These are phyloP conservation scores for Odontamblyopus rebecca DNA, from an alignment of 2,797 vertebrate species.

Conservation along the genomic window DNA sequence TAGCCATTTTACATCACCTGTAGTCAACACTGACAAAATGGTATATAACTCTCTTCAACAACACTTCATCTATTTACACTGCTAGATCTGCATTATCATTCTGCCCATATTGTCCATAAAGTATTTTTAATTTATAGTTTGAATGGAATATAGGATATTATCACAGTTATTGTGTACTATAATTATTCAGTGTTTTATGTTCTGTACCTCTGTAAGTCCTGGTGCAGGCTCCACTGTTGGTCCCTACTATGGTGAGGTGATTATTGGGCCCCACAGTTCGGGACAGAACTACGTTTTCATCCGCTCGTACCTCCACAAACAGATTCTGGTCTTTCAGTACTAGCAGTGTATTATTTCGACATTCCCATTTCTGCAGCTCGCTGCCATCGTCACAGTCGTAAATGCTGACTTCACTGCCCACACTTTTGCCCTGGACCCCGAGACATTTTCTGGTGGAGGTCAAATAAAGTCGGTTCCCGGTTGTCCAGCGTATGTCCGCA, in stretches of 20 bases:
- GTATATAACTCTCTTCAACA: too few species aligned
- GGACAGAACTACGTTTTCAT: constrained; percentile 80
- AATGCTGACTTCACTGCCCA: constrained; percentile 78
- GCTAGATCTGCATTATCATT: too few species aligned
- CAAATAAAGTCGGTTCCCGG: constrained; percentile 79
- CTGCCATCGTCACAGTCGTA: constrained; percentile 81
- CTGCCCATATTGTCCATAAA: too few species aligned
- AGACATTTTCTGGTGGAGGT: constrained; percentile 79
- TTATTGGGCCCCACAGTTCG: constrained; percentile 78
- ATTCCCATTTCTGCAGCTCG: constrained; percentile 89
- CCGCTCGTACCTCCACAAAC: constrained; percentile 82
- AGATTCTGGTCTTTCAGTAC: constrained; percentile 78
- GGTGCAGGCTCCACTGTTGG: constrained; percentile 83
- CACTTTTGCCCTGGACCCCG: constrained; percentile 78
- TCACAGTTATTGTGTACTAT: too few species aligned
- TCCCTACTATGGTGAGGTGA: constrained; percentile 83
- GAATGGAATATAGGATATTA: too few species aligned
- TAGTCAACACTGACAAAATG: too few species aligned
- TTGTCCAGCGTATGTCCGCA: constrained; percentile 83
- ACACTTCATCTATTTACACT: too few species aligned
- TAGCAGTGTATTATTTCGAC: constrained; percentile 85
- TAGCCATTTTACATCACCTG: too few species aligned
- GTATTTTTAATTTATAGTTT: too few species aligned
- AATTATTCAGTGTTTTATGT: too few species aligned
- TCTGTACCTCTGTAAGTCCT: constrained; percentile 87